Evolutionary conservation across 2,113 vertebrate species (phyloP), one percentile per base, ranked within the genome.

Genomic region (Oryctolagus cuniculus): DNA sequence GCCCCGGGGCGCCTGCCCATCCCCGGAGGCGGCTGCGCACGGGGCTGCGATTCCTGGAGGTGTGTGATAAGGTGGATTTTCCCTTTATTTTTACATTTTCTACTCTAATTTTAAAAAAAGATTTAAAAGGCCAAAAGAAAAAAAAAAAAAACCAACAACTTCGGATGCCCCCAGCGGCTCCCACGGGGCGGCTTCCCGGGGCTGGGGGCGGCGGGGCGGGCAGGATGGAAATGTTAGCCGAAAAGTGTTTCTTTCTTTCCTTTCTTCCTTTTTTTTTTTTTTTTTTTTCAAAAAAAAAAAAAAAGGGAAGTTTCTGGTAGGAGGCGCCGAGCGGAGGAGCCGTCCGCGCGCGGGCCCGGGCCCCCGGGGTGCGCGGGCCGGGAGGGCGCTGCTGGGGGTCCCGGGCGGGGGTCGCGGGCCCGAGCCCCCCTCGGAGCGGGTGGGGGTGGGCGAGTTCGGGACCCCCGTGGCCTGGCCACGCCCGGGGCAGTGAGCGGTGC

Each of bases 261-360:
- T 58, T 61, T 86, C 38, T 84, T 93, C 94, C 17, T 78, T 66
- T 49, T 53, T 11, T 49, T 51, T 74, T 53, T 44, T 85, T 87
- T 94, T 91, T 84, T 58, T 78, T 95, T 93, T 98, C 6, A 44
- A 44, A 44, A 44, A 44, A 44, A 44, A 44, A 44, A 44, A 44
- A 44, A 44, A 98, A 98, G 96, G 98, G 98, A 98, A 98, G 98
- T 98, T 98, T 96, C 96, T 98, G 93, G 97, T 96, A 96, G 97
- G 72, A 67, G 97, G 97, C 95, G 95, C 96, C 74, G 97, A 93
- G 97, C 96, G 97, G 97, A 95, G 97, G 97, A 96, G 97, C 97
- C 55, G 4, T 58, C 55, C 15, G 55, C 55, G 55, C 55, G 55
- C 55, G 55, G 38, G 94, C 25, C 13, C 38, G 38, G 38, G 38